Base-by-base conservation (phyloP, 2,888 invertebrate species). In the Calameuta idolon region DNA sequence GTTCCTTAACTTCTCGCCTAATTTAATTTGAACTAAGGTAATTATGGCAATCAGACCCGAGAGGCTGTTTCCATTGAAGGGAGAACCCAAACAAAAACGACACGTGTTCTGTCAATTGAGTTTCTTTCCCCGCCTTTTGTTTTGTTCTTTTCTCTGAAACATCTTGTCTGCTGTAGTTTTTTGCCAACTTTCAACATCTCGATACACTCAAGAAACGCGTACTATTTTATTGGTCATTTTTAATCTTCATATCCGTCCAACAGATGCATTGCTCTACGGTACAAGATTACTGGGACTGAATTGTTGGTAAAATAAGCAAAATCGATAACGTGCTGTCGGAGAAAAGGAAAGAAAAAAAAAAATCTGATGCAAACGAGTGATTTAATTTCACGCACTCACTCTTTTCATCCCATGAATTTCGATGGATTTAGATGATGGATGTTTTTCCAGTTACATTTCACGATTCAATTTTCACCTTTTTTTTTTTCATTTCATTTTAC, bases 1-100 rank as follows among this genome's bases (percentile, higher is more conserved):
- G 87, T 88, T 88, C 85, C 86, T 87, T 85, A 87, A 86, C 87
- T 86, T 87, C 83, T 78, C 81, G 86, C 86, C 83, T 87, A 86
- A 86, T 86, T 84, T 87, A 86, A 86, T 87, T 87, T 86, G 85
- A 84, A 87, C 86, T 87, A 82, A 87, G 86, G 84, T 87, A 86
- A 86, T 86, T 86, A 86, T 85, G 87, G 84, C 87, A 86, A 86
- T 87, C 86, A 86, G 87, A 87, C 87, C 87, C 86, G 85, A 83
- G 87, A 86, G 84, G 85, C 85, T 82, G 81, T 84, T 83, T 81
- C 85, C 85, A 83, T 82, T 77, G 79, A 79, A 76, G 80, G 73
- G 82, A 81, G 78, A 71, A 76, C 77, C 79, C 79, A 77, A 77
- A 77, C 76, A 78, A 78, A 78, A 78, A 75, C 78, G 83, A 85